phyloP scores from a whole-genome alignment of 1,140 invertebrate species.

The Galleria mellonella region DNA sequence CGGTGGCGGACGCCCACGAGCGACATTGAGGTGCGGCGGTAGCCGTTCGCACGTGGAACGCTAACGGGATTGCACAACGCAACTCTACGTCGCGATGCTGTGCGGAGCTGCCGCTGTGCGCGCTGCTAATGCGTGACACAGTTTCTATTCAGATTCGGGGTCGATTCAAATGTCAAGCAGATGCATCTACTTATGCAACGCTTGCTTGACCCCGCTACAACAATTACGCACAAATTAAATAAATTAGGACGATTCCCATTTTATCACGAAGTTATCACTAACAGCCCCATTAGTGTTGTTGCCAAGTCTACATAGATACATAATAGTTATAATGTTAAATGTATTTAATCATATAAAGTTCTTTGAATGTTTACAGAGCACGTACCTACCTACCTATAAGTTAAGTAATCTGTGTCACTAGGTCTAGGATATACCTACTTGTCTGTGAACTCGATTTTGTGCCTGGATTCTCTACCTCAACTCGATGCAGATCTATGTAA shows the following conservation, averaged over 20 bases:
- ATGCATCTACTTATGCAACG: conserved; percentile 70
- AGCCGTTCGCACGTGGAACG: conserved; percentile 56
- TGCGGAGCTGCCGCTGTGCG: conserved; percentile 25
- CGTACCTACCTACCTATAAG: too few relatives aligned
- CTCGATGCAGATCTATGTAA: too few relatives aligned
- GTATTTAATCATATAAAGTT: too few relatives aligned
- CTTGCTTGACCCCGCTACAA: conserved; percentile 46
- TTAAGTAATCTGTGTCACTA: too few relatives aligned
- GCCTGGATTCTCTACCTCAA: too few relatives aligned
- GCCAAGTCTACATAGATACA: too few relatives aligned
- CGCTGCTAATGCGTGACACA: conserved; percentile 64
- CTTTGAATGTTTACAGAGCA: too few relatives aligned
- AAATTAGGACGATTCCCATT: conserved; percentile 22
- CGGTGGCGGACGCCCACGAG: conserved; percentile 41
- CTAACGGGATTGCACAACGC: conserved; percentile 70
- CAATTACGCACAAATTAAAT: conserved; percentile 39
- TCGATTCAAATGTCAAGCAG: conserved; percentile 74
- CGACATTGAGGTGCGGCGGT: conserved; percentile 60
- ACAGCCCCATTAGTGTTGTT: background rate
- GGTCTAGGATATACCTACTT: too few relatives aligned
- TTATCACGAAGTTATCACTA: conserved; percentile 7
- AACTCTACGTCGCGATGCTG: conserved; percentile 21
- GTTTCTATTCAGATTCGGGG: conserved; percentile 73
- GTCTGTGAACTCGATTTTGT: too few relatives aligned
- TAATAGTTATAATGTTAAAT: too few relatives aligned